Evolutionary conservation across 2,113 vertebrate species (phyloP), one percentile per base, ranked within the genome.

Genomic region (Psophia crepitans): DNA sequence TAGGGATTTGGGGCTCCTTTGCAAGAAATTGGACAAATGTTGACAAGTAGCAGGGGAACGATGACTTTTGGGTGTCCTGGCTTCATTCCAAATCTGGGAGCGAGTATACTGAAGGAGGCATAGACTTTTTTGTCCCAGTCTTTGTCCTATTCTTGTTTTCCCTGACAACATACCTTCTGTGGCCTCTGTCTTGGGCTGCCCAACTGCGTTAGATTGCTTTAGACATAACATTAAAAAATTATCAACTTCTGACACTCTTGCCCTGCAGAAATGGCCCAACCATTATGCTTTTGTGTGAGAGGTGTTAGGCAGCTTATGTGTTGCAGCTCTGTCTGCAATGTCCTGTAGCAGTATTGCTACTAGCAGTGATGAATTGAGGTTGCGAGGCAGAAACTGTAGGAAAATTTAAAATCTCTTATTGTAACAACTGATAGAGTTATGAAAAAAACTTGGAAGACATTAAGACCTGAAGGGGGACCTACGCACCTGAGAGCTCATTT

Each of bases 291-390:
- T 79, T 37, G 17, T 12, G 6, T 84, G 39, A 60, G 26, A 88
- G 11, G 2, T 43, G 17, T 60, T 3, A 1, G 12, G 39, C 15
- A 23, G 26, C n/a, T 82, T 43, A 19, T 0, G 2, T 30, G 8
- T 30, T 54, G 15, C 35, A 49, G 23, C 30, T 79, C n/a, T 49
- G 7, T 24, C 46, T 60, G 20, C 26, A 18, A 0, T 23, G 78
- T 37, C 32, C 28, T 49, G 11, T 87, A 33, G 20, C 26, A 5
- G 12, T 41, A 14, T 22, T 70, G 18, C 33, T 66, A 28, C 9
- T 79, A 49, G 37, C 48, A 83, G 75, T 39, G 37, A n/a, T 14
- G 13, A 6, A 32, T 49, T 58, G 24, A 82, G 53, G 15, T n/a
- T 5, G 2, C 0, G 2, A 58, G 61, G 37, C 46, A 88, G 24